phyloP scores from a whole-genome alignment of 2,888 invertebrate genomes.

The Agrotis puta region DNA sequence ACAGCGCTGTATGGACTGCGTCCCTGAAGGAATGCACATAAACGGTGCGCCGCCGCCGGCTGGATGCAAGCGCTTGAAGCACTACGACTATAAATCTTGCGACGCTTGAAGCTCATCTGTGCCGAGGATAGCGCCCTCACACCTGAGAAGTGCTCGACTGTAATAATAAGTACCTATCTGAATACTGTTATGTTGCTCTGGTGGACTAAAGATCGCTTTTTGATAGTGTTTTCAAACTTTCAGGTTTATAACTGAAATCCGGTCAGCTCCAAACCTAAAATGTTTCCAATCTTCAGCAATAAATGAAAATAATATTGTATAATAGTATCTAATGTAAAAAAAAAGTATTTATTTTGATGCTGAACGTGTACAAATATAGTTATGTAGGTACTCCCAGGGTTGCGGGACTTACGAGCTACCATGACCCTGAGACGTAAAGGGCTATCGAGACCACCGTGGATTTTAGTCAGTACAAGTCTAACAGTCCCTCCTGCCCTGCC shows the following conservation, averaged over 20 bases:
- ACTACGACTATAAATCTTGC: conserved; percentile 42
- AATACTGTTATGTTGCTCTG: not conserved
- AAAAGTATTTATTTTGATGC: not conserved
- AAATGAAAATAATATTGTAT: not conserved
- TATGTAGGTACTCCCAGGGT: not conserved
- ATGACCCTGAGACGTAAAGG: no score
- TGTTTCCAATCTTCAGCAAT: not conserved
- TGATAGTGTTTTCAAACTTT: not conserved
- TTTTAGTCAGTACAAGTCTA: no score
- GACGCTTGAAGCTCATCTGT: conserved; percentile 25
- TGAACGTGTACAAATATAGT: not conserved
- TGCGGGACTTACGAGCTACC: no score
- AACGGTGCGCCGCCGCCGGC: conserved; percentile 17
- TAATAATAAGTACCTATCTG: not conserved
- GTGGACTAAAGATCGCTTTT: not conserved
- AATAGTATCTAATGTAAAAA: not conserved
- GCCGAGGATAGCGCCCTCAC: conserved; percentile 9
- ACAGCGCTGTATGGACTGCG: conserved; percentile 11
- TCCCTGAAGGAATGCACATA: conserved; percentile 50
- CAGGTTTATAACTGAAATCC: not conserved
- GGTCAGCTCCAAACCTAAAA: not conserved
- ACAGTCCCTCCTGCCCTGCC: no score
- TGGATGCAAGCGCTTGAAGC: conserved; percentile 25
- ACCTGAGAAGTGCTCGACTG: not conserved
- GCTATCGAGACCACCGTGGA: no score